Conservation (phyloP, 2,888 invertebrate species). For the Megastigmus dorsalis region DNA sequence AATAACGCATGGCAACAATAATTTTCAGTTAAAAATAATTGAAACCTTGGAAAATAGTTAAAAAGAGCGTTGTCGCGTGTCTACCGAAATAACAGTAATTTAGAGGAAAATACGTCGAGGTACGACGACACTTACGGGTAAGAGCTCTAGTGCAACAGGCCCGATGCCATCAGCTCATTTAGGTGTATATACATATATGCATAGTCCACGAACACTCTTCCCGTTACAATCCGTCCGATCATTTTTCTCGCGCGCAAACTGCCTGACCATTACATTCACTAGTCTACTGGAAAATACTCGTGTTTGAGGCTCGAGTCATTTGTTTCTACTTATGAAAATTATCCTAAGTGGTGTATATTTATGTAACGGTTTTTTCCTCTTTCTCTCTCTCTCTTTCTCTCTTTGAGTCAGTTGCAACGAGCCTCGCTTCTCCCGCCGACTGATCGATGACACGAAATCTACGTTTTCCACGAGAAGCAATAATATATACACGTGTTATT, state of each 20-base stretch:
- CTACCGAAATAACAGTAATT: constrained; percentile 32
- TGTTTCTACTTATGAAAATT: constrained; percentile 40
- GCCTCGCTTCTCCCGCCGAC: background rate
- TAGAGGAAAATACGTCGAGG: constrained; percentile 8
- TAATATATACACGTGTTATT: background rate
- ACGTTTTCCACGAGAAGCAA: background rate
- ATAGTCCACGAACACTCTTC: constrained; percentile 1
- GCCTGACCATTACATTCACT: constrained; percentile 22
- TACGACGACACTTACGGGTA: constrained; percentile 25
- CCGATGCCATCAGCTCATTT: constrained; percentile 27
- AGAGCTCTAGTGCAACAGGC: background rate
- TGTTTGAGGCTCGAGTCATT: constrained; percentile 10
- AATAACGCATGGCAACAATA: background rate
- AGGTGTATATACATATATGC: background rate
- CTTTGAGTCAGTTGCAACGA: background rate
- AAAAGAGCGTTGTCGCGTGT: background rate
- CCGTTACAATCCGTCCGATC: constrained; percentile 28
- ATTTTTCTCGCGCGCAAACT: constrained; percentile 35
- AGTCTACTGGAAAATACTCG: constrained; percentile 29
- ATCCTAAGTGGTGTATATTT: constrained; percentile 26
- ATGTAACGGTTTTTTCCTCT: constrained; percentile 12
- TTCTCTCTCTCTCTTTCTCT: background rate
- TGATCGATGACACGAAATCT: background rate
- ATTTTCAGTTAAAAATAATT: constrained; percentile 12
- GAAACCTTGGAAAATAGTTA: background rate